phyloP scores from a whole-genome alignment of 2,797 vertebrate species.

The Xiphorhynchus erythropygius region DNA sequence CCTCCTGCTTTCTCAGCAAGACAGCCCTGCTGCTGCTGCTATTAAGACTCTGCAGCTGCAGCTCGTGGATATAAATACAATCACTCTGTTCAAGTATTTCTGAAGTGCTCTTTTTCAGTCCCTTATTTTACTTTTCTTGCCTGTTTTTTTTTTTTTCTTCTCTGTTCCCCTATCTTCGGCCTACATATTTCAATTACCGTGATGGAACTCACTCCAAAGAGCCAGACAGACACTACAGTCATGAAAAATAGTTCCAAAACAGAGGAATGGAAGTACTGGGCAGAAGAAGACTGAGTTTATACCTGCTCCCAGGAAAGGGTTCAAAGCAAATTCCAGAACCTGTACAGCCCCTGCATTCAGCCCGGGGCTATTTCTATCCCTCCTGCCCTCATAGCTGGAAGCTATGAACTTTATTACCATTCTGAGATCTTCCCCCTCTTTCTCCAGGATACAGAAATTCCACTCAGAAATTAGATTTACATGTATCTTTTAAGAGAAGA shows the following conservation, averaged over 20 bases:
- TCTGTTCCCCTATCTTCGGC: not conserved
- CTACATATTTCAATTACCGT: not conserved
- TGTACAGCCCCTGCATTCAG: not conserved
- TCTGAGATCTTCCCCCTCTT: not conserved
- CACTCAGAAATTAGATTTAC: not conserved
- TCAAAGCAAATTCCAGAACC: not conserved
- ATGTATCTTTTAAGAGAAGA: not conserved
- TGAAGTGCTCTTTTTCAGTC: not conserved
- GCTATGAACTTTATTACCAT: not conserved
- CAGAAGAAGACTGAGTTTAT: not conserved
- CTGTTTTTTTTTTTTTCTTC: not conserved
- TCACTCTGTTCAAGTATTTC: not conserved
- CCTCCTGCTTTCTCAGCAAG: not conserved
- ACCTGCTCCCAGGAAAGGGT: not conserved
- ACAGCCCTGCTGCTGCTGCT: not conserved
- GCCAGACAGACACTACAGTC: not conserved
- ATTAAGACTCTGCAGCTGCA: not conserved
- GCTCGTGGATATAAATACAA: not conserved
- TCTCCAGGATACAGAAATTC: not conserved
- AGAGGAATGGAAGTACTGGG: not conserved
- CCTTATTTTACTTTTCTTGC: not conserved
- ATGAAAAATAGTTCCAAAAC: not conserved
- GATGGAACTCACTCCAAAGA: not conserved
- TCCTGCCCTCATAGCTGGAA: not conserved
- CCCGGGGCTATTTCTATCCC: not conserved